Conservation (phyloP, 2,888 invertebrate genomes). For the Beris morrisii region DNA sequence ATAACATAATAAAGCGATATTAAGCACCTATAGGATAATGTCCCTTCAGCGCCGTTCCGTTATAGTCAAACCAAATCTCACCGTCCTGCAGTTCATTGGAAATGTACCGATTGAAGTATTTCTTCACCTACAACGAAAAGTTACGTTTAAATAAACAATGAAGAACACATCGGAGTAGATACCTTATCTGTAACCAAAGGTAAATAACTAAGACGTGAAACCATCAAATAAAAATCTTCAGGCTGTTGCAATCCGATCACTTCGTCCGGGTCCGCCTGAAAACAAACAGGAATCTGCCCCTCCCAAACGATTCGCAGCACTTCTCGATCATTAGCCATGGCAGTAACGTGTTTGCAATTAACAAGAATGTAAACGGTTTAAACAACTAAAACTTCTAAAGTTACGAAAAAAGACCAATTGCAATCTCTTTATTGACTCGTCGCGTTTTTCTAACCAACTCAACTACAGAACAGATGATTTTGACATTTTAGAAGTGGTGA, state of each 20-base stretch:
- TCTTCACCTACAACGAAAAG: conserved; percentile 66
- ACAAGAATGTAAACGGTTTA: too few relatives aligned
- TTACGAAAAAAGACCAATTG: too few relatives aligned
- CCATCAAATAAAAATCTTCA: conserved; percentile 93
- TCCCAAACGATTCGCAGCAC: conserved; percentile 95
- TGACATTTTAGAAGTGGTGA: too few relatives aligned
- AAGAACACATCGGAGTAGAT: conserved; percentile 42
- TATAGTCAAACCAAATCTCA: conserved; percentile 94
- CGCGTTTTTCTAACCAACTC: too few relatives aligned
- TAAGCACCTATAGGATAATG: conserved; percentile 69
- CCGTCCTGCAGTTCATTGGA: conserved; percentile 78
- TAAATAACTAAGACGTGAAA: conserved; percentile 90
- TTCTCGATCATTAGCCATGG: conserved; percentile 94
- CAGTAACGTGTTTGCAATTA: too few relatives aligned
- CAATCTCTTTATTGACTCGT: too few relatives aligned
- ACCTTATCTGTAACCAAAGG: conserved; percentile 95
- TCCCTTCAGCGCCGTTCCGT: conserved; percentile 90
- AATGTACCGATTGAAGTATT: conserved; percentile 83
- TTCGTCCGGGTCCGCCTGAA: conserved; percentile 86
- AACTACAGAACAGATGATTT: too few relatives aligned
- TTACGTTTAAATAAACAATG: conserved; percentile 2
- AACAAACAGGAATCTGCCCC: conserved; percentile 91
- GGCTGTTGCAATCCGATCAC: conserved; percentile 85
- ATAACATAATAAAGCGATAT: not conserved
- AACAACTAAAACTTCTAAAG: too few relatives aligned